Evolutionary conservation across 1,140 invertebrate species (phyloP), one percentile per base, ranked within the genome.

Genomic region (Pseudomyrmex dendroicus): DNA sequence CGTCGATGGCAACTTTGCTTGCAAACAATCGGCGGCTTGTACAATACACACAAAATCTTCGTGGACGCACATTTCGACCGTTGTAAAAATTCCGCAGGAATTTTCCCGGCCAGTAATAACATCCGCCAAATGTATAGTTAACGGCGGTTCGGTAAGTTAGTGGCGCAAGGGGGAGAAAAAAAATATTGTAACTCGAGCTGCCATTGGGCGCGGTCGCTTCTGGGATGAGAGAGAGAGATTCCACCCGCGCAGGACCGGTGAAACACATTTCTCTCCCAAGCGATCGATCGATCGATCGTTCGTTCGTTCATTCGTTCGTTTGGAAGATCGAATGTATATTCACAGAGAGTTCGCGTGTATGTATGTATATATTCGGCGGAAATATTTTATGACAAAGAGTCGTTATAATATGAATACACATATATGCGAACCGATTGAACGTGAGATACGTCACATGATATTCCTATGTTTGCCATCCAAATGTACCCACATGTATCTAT

Each of bases 191-290:
- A 90, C 77, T 84, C 70, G 86, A 91, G 88, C 90, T 88, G 52
- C 66, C 62, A 89, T 89, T 90, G 89, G 90, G 89, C 89, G 89
- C 90, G 88, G 89, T 87, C 84, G 89, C 86, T 87, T 89, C 89
- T 84, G 87, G 84, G 86, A 89, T 86, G 89, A 89, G 88, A 35
- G 35, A 25, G 22, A 25, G 22, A 25, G 22, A 25, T 90, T 87
- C 83, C 85, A 84, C 82, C 74, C 82, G 82, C 85, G 82, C 83
- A 82, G 85, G 83, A 61, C 57, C 74, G 77, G 44, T 13, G 74
- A 56, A 35, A 67, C 70, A 64, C 73, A 66, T 62, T 84, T 86
- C 56, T 77, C 59, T 50, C 35, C 4, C 35, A 4, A 35, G 5
- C 35, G 35, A 35, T 35, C 44, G 63, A 87, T 86, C 68, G 73